Conservation (phyloP, 2,797 vertebrate species). For the Taeniopygia guttata region DNA sequence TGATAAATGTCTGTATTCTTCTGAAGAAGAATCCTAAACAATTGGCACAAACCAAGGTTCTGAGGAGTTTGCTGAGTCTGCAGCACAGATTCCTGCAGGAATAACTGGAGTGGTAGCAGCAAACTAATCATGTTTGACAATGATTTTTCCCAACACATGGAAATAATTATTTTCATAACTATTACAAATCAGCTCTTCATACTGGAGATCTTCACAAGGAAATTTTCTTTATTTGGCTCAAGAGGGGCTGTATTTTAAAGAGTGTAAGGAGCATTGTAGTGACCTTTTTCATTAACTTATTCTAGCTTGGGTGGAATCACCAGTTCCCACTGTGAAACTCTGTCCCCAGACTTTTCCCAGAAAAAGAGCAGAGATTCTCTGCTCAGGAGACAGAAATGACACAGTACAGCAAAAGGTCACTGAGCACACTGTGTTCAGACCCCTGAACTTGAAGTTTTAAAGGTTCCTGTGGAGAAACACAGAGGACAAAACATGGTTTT, state of each 20-base stretch:
- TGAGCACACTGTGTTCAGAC: conserved; percentile 9
- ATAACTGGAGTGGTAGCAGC: not conserved
- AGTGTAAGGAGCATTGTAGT: not conserved
- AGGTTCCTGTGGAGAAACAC: not conserved
- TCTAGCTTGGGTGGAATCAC: not conserved
- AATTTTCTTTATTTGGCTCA: not conserved
- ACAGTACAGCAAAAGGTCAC: conserved; percentile 23
- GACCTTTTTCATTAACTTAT: not conserved
- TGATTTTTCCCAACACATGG: not conserved
- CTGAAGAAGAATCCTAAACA: not conserved
- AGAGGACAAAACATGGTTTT: conserved; percentile 12
- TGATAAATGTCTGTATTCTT: not conserved
- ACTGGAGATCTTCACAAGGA: not conserved
- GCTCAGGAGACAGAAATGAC: not conserved
- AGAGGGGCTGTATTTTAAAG: not conserved
- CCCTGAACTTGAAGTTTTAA: conserved; percentile 18
- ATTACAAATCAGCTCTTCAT: not conserved
- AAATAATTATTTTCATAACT: not conserved
- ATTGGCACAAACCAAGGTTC: not conserved
- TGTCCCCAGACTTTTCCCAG: not conserved
- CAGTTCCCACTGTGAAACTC: not conserved
- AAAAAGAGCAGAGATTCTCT: not conserved
- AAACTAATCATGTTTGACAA: not conserved
- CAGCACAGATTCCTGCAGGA: not conserved
- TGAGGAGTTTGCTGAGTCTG: not conserved